phyloP scores from a whole-genome alignment of 2,888 invertebrate species.

The Sinotaia quadrata region DNA sequence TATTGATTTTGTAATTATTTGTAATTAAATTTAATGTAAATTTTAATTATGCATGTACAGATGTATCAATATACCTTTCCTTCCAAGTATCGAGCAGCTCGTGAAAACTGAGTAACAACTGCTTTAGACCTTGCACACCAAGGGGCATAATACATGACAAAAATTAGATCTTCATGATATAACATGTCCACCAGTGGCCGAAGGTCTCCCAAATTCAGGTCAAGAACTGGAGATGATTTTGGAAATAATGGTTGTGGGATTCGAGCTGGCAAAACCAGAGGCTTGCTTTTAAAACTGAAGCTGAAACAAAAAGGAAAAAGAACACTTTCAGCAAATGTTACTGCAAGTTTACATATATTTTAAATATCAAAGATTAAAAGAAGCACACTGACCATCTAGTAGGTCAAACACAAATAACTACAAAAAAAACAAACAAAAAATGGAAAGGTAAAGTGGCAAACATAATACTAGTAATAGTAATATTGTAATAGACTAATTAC shows the following conservation, averaged over 20 bases:
- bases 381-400: too few relatives aligned
- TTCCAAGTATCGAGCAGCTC: conserved; percentile 80
- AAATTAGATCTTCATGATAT: conserved; percentile 82
- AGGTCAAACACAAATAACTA: too few relatives aligned
- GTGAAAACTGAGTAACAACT: conserved; percentile 82
- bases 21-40: too few relatives aligned
- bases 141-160: conserved; percentile 95
- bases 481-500: too few relatives aligned
- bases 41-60: too few relatives aligned
- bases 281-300: conserved; percentile 54
- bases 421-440: too few relatives aligned
- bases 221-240: conserved; percentile 80
- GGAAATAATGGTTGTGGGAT: conserved; percentile 81
- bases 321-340: background rate
- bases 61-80: conserved; percentile 80
- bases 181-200: conserved; percentile 78
- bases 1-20: too few relatives aligned
- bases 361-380: too few relatives aligned
- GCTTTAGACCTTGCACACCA: conserved; percentile 92
- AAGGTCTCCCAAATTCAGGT: conserved; percentile 86
- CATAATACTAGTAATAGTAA: too few relatives aligned
- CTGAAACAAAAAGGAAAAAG: background rate
- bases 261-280: conserved; percentile 48
- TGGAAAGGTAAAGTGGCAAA: too few relatives aligned
- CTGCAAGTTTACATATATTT: background rate